Base-by-base conservation (phyloP, 1,140 invertebrate species). In the Drosophila orena region DNA sequence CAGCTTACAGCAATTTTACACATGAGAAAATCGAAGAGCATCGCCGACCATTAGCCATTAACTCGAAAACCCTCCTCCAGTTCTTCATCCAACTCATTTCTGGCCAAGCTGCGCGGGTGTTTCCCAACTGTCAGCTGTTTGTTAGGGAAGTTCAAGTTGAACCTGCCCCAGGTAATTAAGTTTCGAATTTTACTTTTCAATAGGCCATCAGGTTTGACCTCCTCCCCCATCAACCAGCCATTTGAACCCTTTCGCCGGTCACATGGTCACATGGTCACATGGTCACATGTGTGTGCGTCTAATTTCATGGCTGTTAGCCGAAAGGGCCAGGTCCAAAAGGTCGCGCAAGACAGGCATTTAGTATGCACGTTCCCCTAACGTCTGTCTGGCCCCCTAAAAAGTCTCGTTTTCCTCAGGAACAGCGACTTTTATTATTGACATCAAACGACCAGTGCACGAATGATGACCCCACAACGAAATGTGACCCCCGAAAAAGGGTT, bases 21-120 rank as follows among this genome's bases (percentile, higher is more conserved):
- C 83, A 86, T 88, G 81, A 88, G 81, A 86, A 86, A 86, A 86
- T 88, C 81, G 79, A 86, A 79, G 83, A 79, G 81, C 72, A 84
- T 77, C 54, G 55, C 81, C 81, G 74, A 77, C 79, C 79, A 86
- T 86, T 79, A 81, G 57, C 68, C 77, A 81, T 85, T 83, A 78
- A 54, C 61, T 75, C 55, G 69, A 20, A 38, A 46, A 59, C 27
- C 56, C 42, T 47, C 38, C 58, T n/a, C 44, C 46, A 14, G 4
- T 47, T 60, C 30, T 10, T 30, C 56, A 61, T 50, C 66, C 66
- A 44, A 38, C 38, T 55, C 40, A 50, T 53, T 69, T 65, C 53
- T 49, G 49, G 40, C 46, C 54, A 43, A 85, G 85, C 83, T 86
- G 81, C 84, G 81, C 81, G 81, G 83, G 81, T 88, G 81, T 86